These are phyloP conservation scores for Pyrgilauda ruficollis DNA, from an alignment of 2,113 vertebrate species.

Conservation along the genomic window DNA sequence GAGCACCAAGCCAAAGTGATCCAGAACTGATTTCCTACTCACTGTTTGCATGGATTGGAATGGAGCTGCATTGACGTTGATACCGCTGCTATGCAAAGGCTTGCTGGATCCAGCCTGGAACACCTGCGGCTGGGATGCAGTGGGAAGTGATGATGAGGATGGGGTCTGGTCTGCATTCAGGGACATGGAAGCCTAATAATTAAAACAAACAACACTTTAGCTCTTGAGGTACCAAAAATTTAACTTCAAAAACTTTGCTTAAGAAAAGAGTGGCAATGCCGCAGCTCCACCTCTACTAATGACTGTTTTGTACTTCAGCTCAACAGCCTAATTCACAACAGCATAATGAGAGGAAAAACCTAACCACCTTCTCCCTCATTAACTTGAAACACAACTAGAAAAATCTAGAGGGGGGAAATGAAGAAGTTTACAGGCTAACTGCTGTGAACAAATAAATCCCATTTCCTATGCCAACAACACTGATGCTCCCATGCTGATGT, in stretches of 20 bases:
- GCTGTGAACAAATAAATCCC: background rate
- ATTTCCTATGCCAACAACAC: background rate
- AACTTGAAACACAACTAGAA: background rate
- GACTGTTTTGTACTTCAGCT: background rate
- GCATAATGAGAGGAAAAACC: background rate
- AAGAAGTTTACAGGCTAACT: background rate
- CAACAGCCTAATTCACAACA: background rate
- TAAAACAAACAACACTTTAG: constrained; percentile 17
- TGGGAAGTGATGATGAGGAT: constrained; percentile 85
- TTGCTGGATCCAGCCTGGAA: constrained; percentile 93
- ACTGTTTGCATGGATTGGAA: constrained; percentile 99
- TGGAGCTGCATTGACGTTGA: constrained; percentile 98
- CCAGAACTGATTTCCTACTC: constrained; percentile 37
- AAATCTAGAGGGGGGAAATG: background rate
- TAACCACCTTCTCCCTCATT: background rate
- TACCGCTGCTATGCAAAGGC: constrained; percentile 91
- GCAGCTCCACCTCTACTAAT: background rate
- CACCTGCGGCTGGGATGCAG: constrained; percentile 90
- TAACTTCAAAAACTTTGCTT: background rate
- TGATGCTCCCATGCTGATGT: background rate
- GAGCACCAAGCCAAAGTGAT: background rate
- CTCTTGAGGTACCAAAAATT: background rate
- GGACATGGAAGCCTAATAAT: constrained; percentile 85
- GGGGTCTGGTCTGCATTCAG: constrained; percentile 88
- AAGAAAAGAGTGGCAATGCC: background rate